phyloP scores from a whole-genome alignment of 2,113 vertebrate genomes.

The Gopherus flavomarginatus region DNA sequence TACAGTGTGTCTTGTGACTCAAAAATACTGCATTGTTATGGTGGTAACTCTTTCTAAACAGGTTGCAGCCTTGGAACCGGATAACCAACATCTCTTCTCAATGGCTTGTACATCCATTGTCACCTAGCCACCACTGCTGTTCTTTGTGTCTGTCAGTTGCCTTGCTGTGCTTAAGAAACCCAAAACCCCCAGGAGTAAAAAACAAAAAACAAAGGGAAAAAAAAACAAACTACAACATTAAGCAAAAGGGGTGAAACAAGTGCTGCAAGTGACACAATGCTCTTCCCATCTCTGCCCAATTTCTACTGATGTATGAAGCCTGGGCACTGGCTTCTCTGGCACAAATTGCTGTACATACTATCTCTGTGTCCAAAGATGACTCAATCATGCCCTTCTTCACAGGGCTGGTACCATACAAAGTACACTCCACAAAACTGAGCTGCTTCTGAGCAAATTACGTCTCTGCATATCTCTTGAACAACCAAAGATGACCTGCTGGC shows the following conservation, averaged over 20 bases:
- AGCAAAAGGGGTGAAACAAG: neutral
- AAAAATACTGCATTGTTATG: fast-evolving
- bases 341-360: neutral
- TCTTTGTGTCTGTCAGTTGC: neutral
- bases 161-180: neutral
- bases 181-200: neutral
- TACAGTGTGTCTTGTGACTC: fast-evolving
- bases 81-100: neutral
- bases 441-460: neutral
- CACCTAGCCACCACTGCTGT: neutral
- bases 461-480: conserved; percentile 38
- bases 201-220: no score
- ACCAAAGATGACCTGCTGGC: conserved; percentile 52
- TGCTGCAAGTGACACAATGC: neutral
- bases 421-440: neutral
- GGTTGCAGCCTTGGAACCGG: neutral
- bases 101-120: fast-evolving
- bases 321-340: neutral
- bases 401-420: neutral
- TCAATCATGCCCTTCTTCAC: neutral
- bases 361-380: neutral
- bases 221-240: neutral
- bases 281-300: neutral
- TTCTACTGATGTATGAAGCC: neutral
- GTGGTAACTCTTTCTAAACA: neutral